Conservation (phyloP, 2,797 vertebrate species). For the Eidolon dupreanum region DNA sequence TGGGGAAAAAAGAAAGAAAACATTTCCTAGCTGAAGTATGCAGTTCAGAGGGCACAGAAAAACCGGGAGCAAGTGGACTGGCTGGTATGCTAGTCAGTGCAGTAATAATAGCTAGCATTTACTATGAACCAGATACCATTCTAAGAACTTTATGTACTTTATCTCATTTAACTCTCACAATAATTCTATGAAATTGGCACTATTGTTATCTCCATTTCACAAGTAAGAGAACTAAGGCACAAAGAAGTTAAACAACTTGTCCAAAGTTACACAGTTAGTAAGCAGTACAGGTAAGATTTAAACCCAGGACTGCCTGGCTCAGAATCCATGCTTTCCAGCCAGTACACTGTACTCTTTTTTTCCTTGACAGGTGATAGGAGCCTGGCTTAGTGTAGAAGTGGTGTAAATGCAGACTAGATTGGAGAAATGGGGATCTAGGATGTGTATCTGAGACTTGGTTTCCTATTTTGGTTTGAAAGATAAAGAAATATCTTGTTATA, state of each 20-base stretch:
- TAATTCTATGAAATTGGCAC: background rate
- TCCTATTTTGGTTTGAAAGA: slow-evolving; percentile 10
- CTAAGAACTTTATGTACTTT: background rate
- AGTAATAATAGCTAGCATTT: background rate
- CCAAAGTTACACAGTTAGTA: background rate
- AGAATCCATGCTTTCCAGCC: background rate
- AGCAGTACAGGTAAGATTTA: background rate
- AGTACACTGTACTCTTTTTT: background rate
- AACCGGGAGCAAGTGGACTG: background rate
- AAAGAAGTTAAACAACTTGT: slow-evolving; percentile 15
- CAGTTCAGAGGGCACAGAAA: background rate
- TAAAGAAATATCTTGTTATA: background rate
- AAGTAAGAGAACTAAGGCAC: background rate
- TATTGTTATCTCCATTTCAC: background rate
- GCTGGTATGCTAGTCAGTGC: background rate
- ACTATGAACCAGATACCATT: background rate
- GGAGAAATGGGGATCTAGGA: background rate
- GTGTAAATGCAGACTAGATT: background rate
- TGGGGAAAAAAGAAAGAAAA: background rate
- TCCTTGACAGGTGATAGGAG: background rate
- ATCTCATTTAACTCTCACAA: background rate
- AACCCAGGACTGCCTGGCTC: background rate
- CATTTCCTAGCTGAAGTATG: background rate
- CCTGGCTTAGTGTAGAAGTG: background rate
- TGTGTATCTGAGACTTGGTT: background rate